These are phyloP conservation scores for Hormaphis cornu DNA, from an alignment of 1,140 invertebrate genomes.

Conservation along the genomic window DNA sequence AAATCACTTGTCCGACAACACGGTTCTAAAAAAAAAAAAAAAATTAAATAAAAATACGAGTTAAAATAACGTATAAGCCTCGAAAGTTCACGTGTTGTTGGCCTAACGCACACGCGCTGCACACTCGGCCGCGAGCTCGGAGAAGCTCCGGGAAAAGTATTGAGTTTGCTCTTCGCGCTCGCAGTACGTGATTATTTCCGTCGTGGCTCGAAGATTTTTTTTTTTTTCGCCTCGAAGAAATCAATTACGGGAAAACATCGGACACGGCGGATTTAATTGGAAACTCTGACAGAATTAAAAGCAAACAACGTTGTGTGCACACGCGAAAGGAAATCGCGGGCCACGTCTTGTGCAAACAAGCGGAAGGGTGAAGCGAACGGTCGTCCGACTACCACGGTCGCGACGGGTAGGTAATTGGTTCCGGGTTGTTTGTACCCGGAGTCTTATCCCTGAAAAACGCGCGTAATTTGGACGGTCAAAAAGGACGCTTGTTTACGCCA, in stretches of 20 bases:
- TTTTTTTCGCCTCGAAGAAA: constrained; percentile 4
- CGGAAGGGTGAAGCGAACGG: neutral
- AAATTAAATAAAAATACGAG: too few species aligned
- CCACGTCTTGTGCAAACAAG: constrained; percentile 14
- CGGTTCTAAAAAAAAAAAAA: too few species aligned
- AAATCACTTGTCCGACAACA: too few species aligned
- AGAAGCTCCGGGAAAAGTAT: too few species aligned
- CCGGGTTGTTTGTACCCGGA: neutral
- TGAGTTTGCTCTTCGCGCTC: neutral
- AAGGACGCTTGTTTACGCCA: too few species aligned
- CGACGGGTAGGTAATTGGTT: constrained; percentile 8
- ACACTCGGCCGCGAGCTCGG: too few species aligned
- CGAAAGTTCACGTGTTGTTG: too few species aligned
- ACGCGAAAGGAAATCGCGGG: neutral
- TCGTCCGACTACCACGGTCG: too few species aligned
- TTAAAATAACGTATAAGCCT: too few species aligned
- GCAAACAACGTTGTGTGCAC: constrained; percentile 13
- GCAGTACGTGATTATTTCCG: constrained; percentile 5
- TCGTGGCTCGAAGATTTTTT: neutral
- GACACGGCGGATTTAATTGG: constrained; percentile 19
- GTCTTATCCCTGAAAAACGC: neutral
- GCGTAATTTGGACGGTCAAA: too few species aligned
- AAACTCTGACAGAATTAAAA: constrained; percentile 17
- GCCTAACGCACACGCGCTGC: too few species aligned
- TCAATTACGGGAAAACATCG: neutral